phyloP scores from a whole-genome alignment of 2,888 invertebrate species.

The Elysia crispata region DNA sequence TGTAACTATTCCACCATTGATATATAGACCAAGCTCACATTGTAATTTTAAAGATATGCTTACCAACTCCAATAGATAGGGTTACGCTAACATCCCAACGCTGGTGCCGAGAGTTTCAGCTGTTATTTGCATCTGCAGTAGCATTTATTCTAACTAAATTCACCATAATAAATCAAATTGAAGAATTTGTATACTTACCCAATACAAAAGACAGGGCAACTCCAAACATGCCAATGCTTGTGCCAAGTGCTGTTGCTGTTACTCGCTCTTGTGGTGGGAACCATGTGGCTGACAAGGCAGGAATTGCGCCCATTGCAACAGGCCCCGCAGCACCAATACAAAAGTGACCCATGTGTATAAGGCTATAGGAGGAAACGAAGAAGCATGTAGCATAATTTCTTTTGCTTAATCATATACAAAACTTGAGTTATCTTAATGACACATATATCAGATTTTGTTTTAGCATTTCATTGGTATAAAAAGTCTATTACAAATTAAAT shows the following conservation, averaged over 20 bases:
- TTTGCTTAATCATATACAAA: not conserved
- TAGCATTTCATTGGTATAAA: not conserved
- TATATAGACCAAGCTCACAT: too few species aligned
- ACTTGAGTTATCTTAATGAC: not conserved
- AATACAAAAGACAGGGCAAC: conserved; percentile 68
- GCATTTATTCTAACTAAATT: too few species aligned
- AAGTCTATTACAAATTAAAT: too few species aligned
- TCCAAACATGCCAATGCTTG: conserved; percentile 59
- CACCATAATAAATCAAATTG: too few species aligned
- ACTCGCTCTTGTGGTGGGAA: conserved; percentile 78
- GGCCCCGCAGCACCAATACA: conserved; percentile 78
- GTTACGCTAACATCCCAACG: too few species aligned
- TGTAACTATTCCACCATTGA: too few species aligned
- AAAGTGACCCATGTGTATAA: conserved; percentile 77
- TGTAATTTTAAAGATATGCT: too few species aligned
- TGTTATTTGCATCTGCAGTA: too few species aligned
- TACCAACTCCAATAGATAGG: too few species aligned
- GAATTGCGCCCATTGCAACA: conserved; percentile 76
- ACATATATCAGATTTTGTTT: not conserved
- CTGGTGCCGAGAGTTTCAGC: too few species aligned
- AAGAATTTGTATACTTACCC: too few species aligned
- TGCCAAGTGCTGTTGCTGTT: conserved; percentile 74
- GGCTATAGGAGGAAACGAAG: conserved; percentile 59
- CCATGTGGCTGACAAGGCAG: conserved; percentile 78
- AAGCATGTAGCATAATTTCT: not conserved